A percentile compares a stretch with the other conserved stretches of the same genome.
These are phyloP conservation scores for Sphaerophoria rueppellii DNA, from an alignment of 2,888 invertebrate species.

Conservation along the genomic window DNA sequence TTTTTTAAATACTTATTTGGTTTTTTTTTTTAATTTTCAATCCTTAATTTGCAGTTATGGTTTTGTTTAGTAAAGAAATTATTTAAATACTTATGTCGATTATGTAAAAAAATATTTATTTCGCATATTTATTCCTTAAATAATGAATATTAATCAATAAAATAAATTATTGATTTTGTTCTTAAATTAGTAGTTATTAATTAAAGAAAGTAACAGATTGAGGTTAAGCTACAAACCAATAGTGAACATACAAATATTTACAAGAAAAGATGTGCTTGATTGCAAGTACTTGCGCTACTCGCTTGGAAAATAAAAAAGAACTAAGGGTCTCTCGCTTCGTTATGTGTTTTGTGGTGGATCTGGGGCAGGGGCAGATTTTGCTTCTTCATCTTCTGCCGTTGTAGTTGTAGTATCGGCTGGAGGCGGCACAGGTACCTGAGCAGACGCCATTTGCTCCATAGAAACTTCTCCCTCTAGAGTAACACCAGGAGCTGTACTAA, in stretches of 20 bases:
- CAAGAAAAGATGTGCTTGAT: constrained; percentile 16
- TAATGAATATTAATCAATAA: constrained; percentile 2
- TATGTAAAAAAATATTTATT: constrained; percentile 37
- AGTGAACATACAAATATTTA: constrained; percentile 15
- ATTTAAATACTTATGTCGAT: constrained; percentile 19
- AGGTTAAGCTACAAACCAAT: constrained; percentile 19
- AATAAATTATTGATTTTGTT: constrained; percentile 20
- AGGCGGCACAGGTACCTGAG: not conserved
- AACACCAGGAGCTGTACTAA: constrained; percentile 80
- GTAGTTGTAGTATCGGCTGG: constrained; percentile 1
- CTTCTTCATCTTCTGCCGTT: constrained; percentile 33
- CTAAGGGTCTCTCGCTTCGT: constrained; percentile 56
- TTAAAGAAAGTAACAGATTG: constrained; percentile 5
- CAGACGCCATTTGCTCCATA: constrained; percentile 51
- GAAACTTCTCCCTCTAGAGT: constrained; percentile 67
- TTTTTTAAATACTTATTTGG: constrained; percentile 13
- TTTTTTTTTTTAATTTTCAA: not conserved
- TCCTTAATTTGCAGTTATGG: no score
- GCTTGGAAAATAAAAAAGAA: constrained; percentile 68
- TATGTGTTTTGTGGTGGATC: constrained; percentile 63
- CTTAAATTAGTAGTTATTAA: constrained; percentile 2
- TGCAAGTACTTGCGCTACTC: constrained; percentile 56
- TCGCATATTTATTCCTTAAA: constrained; percentile 10
- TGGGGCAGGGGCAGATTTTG: constrained; percentile 29
- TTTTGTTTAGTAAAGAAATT: constrained; percentile 1